Percentiles rank a stretch among this genome's conserved stretches.
These are phyloP conservation scores for Tetragnatha versicolor DNA, from an alignment of 1,140 invertebrate genomes.

Conservation along the genomic window DNA sequence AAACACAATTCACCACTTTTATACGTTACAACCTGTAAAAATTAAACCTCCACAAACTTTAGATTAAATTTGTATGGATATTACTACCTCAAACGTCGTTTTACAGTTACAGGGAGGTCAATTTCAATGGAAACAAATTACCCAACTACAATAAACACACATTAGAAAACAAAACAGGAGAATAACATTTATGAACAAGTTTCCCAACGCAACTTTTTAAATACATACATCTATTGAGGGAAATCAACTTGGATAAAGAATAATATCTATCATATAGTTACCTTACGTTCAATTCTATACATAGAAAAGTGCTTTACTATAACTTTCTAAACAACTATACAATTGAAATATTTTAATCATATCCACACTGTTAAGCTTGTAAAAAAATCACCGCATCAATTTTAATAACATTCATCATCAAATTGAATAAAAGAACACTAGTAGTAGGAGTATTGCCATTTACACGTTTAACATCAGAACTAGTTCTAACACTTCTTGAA, in stretches of 20 bases:
- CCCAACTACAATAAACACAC: too few species aligned
- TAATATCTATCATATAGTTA: background rate
- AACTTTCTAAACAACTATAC: conserved; percentile 4
- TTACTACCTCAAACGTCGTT: too few species aligned
- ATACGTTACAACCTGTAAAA: too few species aligned
- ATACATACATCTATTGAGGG: background rate
- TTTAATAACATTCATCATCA: conserved; percentile 18
- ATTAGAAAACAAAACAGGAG: too few species aligned
- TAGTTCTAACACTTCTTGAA: conserved; percentile 29
- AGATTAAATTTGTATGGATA: too few species aligned
- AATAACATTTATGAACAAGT: conserved; percentile 16
- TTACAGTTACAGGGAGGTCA: too few species aligned
- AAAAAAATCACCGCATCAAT: conserved; percentile 8
- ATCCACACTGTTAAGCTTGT: background rate
- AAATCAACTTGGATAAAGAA: background rate
- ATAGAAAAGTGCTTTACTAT: conserved; percentile 6
- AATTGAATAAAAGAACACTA: conserved; percentile 4
- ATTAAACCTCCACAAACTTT: too few species aligned
- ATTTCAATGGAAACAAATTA: too few species aligned
- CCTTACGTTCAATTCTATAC: background rate
- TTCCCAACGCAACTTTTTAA: background rate
- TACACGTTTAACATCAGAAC: conserved; percentile 44
- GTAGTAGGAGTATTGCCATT: conserved; percentile 45
- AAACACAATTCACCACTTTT: too few species aligned
- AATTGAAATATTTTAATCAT: conserved; percentile 9